Percentiles rank a stretch among this genome's conserved stretches.
Conservation (phyloP, 2,888 invertebrate genomes). For the Folsomia candida region DNA sequence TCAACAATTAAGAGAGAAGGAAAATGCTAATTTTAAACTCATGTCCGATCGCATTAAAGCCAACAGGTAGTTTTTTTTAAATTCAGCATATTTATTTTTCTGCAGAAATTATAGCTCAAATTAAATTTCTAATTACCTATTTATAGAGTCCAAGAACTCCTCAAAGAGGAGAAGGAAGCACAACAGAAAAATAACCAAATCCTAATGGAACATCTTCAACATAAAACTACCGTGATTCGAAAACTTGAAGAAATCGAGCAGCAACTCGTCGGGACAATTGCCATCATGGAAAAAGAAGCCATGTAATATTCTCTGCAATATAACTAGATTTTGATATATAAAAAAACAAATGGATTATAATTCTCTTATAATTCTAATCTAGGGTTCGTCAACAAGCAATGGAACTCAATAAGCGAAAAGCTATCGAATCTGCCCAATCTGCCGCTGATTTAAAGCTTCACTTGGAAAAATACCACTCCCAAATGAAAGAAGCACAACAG, state of each 20-base stretch:
- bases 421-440: slow-evolving; percentile 94
- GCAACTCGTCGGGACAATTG: slow-evolving; percentile 82
- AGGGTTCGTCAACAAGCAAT: slow-evolving; percentile 88
- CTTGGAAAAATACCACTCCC: slow-evolving; percentile 95
- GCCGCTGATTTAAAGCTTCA: slow-evolving; percentile 95
- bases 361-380: too few species aligned
- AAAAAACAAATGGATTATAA: too few species aligned
- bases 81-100: slow-evolving; percentile 62
- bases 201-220: slow-evolving; percentile 83
- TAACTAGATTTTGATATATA: too few species aligned
- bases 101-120: background rate
- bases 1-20: slow-evolving; percentile 92
- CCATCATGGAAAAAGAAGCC: slow-evolving; percentile 91
- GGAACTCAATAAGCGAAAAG: slow-evolving; percentile 97
- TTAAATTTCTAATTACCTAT: background rate
- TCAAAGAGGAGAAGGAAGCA: slow-evolving; percentile 13
- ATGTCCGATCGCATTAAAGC: slow-evolving; percentile 97
- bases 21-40: slow-evolving; percentile 96
- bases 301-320: too few species aligned
- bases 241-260: slow-evolving; percentile 95
- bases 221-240: slow-evolving; percentile 87
- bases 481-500: slow-evolving; percentile 95
- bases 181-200: slow-evolving; percentile 62
- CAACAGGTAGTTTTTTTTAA: slow-evolving; percentile 73
- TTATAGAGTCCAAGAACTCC: slow-evolving; percentile 50